Percentiles rank a stretch among this genome's conserved stretches.
Evolutionary conservation across 1,140 invertebrate genomes (phyloP).

Genomic region (Nylanderia fulva): DNA sequence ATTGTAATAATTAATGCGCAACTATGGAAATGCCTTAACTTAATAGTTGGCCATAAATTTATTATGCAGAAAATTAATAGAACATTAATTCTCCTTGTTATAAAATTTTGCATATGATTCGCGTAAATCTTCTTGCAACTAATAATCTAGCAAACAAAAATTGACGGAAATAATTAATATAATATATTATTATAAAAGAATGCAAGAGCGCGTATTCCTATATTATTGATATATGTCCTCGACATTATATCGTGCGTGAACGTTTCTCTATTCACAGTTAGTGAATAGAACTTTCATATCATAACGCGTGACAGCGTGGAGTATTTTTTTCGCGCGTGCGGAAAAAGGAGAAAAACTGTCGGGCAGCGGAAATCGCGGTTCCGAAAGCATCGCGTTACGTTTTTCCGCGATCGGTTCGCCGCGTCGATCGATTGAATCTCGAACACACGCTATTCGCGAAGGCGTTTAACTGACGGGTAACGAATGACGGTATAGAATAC

Average conservation of each 20-base stretch:
- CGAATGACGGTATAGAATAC: conserved; percentile 3
- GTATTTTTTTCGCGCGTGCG: conserved; percentile 25
- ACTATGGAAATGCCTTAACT: background rate
- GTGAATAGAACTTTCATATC: conserved; percentile 38
- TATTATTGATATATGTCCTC: conserved; percentile 26
- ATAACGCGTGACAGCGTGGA: conserved; percentile 39
- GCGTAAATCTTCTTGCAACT: background rate
- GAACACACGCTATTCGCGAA: conserved; percentile 34
- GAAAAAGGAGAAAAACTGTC: conserved; percentile 34
- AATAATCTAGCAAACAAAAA: background rate
- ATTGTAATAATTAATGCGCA: background rate
- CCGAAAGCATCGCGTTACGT: conserved; percentile 40
- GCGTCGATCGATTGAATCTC: conserved; percentile 43
- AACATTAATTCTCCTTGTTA: background rate
- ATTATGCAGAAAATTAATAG: background rate
- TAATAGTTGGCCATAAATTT: background rate
- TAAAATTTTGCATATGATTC: background rate
- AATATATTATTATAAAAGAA: conserved; percentile 3
- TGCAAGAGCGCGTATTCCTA: background rate
- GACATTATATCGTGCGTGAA: conserved; percentile 1
- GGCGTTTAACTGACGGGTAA: conserved; percentile 4
- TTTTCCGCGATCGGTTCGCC: conserved; percentile 33
- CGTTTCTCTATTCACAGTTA: conserved; percentile 32
- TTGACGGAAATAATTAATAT: conserved; percentile 31
- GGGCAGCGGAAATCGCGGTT: conserved; percentile 32